Evolutionary conservation across 2,113 vertebrate genomes (phyloP).

Genomic region (Laticauda laticaudata): DNA sequence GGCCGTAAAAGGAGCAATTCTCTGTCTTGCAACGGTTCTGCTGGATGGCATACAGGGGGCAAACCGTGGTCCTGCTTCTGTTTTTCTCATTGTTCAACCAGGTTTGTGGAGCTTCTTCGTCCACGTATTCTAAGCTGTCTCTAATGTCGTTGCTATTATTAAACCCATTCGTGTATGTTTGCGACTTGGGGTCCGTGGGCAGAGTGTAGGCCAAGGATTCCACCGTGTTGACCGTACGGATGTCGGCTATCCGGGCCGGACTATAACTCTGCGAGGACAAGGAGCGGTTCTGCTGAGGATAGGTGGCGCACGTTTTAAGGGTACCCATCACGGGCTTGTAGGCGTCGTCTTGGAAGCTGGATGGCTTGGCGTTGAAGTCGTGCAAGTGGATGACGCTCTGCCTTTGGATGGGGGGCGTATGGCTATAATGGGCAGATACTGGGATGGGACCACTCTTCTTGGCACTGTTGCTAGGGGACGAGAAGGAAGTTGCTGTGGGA

Average conservation of each 20-base stretch:
- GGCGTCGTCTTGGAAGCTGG: constrained; percentile 83
- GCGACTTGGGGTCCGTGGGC: constrained; percentile 90
- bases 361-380: constrained; percentile 84
- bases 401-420: constrained; percentile 88
- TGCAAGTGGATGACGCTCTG: constrained; percentile 95
- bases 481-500: constrained; percentile 79
- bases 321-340: constrained; percentile 86
- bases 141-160: constrained; percentile 75
- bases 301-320: constrained; percentile 94
- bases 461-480: constrained; percentile 80
- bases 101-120: constrained; percentile 80
- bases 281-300: constrained; percentile 95
- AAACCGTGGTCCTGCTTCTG: constrained; percentile 81
- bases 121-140: constrained; percentile 90
- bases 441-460: constrained; percentile 81
- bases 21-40: constrained; percentile 94
- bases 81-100: constrained; percentile 87
- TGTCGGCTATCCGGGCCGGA: constrained; percentile 83
- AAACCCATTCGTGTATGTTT: constrained; percentile 93
- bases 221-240: constrained; percentile 84
- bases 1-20: constrained; percentile 96
- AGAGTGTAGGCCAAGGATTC: constrained; percentile 82
- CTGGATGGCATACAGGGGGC: constrained; percentile 84
- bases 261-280: constrained; percentile 96
- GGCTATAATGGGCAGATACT: constrained; percentile 90